Evolutionary conservation across 2,113 vertebrate species (phyloP).

Genomic region (Saguinus imperator): DNA sequence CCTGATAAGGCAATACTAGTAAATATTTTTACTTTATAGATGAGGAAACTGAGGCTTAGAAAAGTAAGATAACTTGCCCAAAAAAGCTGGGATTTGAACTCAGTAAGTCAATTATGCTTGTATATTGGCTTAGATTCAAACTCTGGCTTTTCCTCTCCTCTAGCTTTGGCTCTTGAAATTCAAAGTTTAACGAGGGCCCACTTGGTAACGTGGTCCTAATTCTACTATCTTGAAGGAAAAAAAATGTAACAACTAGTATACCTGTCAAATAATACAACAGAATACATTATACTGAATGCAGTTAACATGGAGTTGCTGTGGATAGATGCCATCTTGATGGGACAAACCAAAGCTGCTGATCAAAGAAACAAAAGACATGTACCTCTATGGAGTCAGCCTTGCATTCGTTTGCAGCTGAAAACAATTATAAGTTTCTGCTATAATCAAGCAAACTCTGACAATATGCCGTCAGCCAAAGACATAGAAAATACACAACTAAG

Average conservation of each 20-base stretch:
- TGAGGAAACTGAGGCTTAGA: neutral
- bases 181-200: neutral
- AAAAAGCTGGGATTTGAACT: neutral
- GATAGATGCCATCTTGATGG: neutral
- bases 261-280: neutral
- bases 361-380: neutral
- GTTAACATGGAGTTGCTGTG: neutral
- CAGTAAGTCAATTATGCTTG: neutral
- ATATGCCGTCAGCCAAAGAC: constrained; percentile 34
- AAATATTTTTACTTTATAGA: neutral
- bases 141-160: neutral
- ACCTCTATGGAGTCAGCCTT: neutral
- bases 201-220: constrained; percentile 10
- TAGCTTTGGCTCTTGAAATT: neutral
- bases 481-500: constrained; percentile 51
- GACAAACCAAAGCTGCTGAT: neutral
- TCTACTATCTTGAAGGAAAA: neutral
- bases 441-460: constrained; percentile 1
- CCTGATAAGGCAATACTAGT: neutral
- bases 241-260: neutral
- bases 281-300: neutral
- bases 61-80: neutral
- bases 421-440: constrained; percentile 33
- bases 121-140: neutral
- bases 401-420: constrained; percentile 68